Percentiles rank a stretch among this genome's conserved stretches.
These are phyloP conservation scores for Protophormia terraenovae DNA, from an alignment of 2,888 invertebrate species.

Conservation along the genomic window DNA sequence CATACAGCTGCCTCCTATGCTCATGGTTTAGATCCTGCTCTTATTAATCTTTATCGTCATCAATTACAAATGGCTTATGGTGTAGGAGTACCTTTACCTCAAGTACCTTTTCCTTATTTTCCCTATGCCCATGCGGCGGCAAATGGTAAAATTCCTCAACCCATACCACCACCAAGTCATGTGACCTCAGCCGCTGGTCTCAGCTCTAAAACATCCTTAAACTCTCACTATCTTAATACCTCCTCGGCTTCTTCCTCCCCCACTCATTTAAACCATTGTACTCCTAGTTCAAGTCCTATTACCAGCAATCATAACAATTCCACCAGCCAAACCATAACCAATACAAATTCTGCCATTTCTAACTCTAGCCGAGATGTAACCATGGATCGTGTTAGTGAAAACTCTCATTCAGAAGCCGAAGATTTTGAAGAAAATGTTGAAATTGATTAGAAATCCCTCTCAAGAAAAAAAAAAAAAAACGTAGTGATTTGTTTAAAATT, in stretches of 20 bases:
- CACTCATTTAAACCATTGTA: constrained; percentile 59
- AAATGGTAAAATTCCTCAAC: constrained; percentile 78
- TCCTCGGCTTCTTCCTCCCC: constrained; percentile 62
- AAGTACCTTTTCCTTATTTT: constrained; percentile 80
- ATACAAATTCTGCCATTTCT: constrained; percentile 43
- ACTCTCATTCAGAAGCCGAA: constrained; percentile 71
- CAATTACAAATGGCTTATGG: constrained; percentile 81
- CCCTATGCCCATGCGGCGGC: constrained; percentile 78
- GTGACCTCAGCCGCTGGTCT: constrained; percentile 13
- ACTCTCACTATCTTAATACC: constrained; percentile 30
- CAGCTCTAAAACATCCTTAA: constrained; percentile 21
- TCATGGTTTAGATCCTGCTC: constrained; percentile 79
- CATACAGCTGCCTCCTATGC: constrained; percentile 70
- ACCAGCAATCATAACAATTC: too few relatives aligned
- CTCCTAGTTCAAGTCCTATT: constrained; percentile 61
- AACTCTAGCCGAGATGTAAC: constrained; percentile 7
- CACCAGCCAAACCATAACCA: constrained; percentile 17
- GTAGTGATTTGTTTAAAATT: constrained; percentile 19
- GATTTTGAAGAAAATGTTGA: constrained; percentile 81
- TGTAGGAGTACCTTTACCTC: constrained; percentile 79
- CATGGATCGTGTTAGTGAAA: constrained; percentile 72
- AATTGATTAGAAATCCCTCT: constrained; percentile 76
- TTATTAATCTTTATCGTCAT: constrained; percentile 81
- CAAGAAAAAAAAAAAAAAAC: constrained; percentile 13
- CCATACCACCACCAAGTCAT: constrained; percentile 78